phyloP scores from a whole-genome alignment of 1,140 invertebrate species.

The Telenomus remus region DNA sequence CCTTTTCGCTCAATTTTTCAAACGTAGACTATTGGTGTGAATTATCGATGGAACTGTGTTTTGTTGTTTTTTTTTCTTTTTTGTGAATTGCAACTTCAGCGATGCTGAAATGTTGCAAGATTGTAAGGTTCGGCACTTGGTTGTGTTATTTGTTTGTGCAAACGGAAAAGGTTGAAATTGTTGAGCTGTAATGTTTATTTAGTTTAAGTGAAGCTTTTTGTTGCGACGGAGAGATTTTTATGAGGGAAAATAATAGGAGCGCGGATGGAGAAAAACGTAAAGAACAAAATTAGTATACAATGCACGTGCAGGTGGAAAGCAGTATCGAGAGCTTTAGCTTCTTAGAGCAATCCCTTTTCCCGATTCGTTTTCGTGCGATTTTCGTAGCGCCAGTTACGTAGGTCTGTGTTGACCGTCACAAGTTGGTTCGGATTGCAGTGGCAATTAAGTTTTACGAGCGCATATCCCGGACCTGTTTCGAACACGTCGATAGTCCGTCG shows the following conservation, averaged over 20 bases:
- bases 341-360: constrained; percentile 38
- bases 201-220: too few species aligned
- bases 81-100: too few species aligned
- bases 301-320: constrained; percentile 43
- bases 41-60: too few species aligned
- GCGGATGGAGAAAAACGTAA: constrained; percentile 29
- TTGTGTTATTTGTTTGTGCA: too few species aligned
- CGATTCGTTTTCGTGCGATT: constrained; percentile 50
- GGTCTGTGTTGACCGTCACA: constrained; percentile 51
- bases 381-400: constrained; percentile 35
- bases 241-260: constrained; percentile 22
- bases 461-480: constrained; percentile 65
- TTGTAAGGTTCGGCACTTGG: too few species aligned
- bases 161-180: too few species aligned
- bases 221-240: constrained; percentile 45
- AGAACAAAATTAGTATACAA: constrained; percentile 49
- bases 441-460: constrained; percentile 75
- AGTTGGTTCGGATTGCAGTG: constrained; percentile 65
- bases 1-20: too few species aligned
- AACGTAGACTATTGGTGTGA: too few species aligned
- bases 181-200: constrained; percentile 1
- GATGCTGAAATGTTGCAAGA: too few species aligned
- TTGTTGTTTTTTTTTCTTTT: too few species aligned
- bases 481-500: constrained; percentile 60
- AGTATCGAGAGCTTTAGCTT: constrained; percentile 5